A percentile compares a stretch with the other conserved stretches of the same genome.
Conservation (phyloP, 2,888 invertebrate species). For the Leptinotarsa haldemani region DNA sequence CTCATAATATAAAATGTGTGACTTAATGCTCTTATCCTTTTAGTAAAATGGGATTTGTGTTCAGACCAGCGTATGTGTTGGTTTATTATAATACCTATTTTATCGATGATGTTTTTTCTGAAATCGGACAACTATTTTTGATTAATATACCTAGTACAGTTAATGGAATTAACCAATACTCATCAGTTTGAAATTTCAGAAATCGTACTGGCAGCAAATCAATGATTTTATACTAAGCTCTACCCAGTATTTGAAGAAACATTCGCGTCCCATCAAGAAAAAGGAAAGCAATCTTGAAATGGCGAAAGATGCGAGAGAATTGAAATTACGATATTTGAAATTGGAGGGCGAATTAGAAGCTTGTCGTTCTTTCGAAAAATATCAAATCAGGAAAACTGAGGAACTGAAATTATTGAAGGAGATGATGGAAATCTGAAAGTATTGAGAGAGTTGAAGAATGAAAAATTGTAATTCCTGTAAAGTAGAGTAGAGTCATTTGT, state of each 20-base stretch:
- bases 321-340: constrained; percentile 35
- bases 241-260: constrained; percentile 23
- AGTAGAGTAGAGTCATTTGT: too few relatives aligned
- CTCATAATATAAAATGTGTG: too few relatives aligned
- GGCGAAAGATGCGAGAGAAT: constrained; percentile 22
- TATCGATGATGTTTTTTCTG: too few relatives aligned
- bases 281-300: constrained; percentile 3
- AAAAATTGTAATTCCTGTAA: too few relatives aligned
- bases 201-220: constrained; percentile 33
- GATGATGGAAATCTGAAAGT: constrained; percentile 23
- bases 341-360: constrained; percentile 45
- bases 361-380: constrained; percentile 36
- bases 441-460: too few relatives aligned
- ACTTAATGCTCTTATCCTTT: too few relatives aligned
- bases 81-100: too few relatives aligned
- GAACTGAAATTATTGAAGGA: constrained; percentile 35
- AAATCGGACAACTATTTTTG: too few relatives aligned
- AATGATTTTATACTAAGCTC: constrained; percentile 30
- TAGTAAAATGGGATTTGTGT: too few relatives aligned
- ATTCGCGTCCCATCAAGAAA: background rate
- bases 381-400: constrained; percentile 41
- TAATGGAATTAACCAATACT: too few relatives aligned
- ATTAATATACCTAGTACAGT: too few relatives aligned
- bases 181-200: constrained; percentile 21
- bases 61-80: too few relatives aligned